Percentiles rank a stretch among this genome's conserved stretches.
These are phyloP conservation scores for Orientallactaga bullata DNA, from an alignment of 2,113 vertebrate genomes.

Conservation along the genomic window DNA sequence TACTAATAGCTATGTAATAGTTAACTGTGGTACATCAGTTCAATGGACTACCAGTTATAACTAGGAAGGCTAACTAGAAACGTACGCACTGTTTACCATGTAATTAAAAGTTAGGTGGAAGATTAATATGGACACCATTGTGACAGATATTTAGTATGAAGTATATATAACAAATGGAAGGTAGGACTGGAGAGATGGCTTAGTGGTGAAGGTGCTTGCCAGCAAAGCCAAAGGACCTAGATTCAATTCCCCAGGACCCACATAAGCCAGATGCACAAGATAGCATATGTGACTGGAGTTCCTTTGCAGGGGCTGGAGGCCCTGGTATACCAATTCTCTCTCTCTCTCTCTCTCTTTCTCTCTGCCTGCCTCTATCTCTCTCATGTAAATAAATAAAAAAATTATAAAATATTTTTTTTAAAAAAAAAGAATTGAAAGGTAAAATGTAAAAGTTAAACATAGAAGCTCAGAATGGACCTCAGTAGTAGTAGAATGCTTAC, in stretches of 20 bases:
- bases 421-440: neutral
- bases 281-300: too few species aligned
- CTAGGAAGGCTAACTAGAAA: neutral
- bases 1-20: neutral
- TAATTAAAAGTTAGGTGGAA: conserved; percentile 22
- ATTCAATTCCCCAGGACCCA: too few species aligned
- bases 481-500: neutral
- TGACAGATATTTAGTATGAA: neutral
- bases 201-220: too few species aligned
- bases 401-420: too few species aligned
- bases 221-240: too few species aligned
- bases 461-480: neutral
- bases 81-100: neutral
- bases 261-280: too few species aligned
- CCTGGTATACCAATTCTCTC: too few species aligned
- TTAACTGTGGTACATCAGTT: neutral
- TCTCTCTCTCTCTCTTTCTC: too few species aligned
- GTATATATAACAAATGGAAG: neutral
- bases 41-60: neutral
- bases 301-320: too few species aligned
- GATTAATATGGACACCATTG: neutral
- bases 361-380: too few species aligned
- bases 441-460: neutral
- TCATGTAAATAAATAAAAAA: too few species aligned
- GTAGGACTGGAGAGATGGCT: too few species aligned